Percentiles rank a stretch among this genome's conserved stretches.
Conservation (phyloP, 2,113 vertebrate species). For the Accipiter virgatus region DNA sequence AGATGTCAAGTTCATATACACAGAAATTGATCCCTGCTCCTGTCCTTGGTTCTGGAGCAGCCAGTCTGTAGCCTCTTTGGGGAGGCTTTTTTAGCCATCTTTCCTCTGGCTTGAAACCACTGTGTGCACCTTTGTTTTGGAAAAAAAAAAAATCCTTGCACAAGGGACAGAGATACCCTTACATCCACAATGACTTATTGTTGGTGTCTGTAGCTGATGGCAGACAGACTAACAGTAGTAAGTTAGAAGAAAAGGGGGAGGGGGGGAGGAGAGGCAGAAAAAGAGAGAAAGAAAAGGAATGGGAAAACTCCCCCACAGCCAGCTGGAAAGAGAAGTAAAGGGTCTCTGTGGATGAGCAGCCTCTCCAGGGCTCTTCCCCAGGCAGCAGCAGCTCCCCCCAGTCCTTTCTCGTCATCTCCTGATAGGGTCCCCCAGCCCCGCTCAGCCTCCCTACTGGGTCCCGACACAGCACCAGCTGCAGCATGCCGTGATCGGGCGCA, state of each 20-base stretch:
- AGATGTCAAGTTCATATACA: background rate
- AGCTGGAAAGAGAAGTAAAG: background rate
- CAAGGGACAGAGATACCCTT: background rate
- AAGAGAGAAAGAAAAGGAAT: background rate
- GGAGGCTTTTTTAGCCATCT: background rate
- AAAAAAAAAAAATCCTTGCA: accelerated
- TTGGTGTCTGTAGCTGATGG: background rate
- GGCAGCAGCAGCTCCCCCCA: background rate
- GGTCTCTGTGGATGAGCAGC: background rate
- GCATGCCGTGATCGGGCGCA: accelerated
- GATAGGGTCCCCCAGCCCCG: accelerated
- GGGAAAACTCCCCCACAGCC: background rate
- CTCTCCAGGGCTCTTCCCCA: background rate
- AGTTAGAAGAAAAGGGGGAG: too few relatives aligned
- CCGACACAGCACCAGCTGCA: accelerated
- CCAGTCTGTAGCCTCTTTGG: accelerated
- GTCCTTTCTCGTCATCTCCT: background rate
- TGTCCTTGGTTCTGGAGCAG: background rate
- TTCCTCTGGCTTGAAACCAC: background rate
- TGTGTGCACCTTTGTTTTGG: background rate
- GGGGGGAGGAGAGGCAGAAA: background rate
- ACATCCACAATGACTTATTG: background rate
- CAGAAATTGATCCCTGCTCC: background rate
- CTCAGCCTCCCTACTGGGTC: background rate
- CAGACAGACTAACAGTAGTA: background rate